Percentiles rank a stretch among this genome's conserved stretches.
These are phyloP conservation scores for Helicoverpa armigera DNA, from an alignment of 1,140 invertebrate species.

Conservation along the genomic window DNA sequence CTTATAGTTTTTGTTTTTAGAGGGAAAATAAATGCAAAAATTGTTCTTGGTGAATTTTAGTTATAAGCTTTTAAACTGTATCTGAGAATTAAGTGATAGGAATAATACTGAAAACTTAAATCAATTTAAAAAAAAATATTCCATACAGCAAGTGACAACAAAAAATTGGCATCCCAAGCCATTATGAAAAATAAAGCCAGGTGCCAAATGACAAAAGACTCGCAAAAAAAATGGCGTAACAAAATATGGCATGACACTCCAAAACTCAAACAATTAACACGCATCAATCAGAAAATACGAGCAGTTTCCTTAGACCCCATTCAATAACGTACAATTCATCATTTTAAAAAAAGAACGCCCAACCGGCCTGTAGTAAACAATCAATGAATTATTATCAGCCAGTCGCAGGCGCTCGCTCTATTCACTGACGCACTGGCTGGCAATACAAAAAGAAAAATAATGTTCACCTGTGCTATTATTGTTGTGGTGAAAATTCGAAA, in stretches of 20 bases:
- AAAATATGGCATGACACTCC: neutral
- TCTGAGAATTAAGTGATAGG: too few relatives aligned
- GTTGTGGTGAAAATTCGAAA: slow-evolving; percentile 49
- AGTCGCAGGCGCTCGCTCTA: slow-evolving; percentile 46
- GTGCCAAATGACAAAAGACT: too few relatives aligned
- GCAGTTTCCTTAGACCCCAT: slow-evolving; percentile 1
- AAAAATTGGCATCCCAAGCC: too few relatives aligned
- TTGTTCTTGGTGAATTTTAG: too few relatives aligned
- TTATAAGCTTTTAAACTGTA: too few relatives aligned
- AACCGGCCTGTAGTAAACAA: slow-evolving; percentile 57
- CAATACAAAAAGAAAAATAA: slow-evolving; percentile 54
- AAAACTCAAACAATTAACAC: neutral
- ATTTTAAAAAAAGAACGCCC: slow-evolving; percentile 47
- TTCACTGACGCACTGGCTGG: slow-evolving; percentile 38
- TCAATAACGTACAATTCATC: slow-evolving; percentile 40
- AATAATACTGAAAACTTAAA: too few relatives aligned
- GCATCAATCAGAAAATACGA: neutral
- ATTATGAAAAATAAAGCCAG: too few relatives aligned
- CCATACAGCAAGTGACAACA: too few relatives aligned
- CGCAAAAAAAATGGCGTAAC: too few relatives aligned
- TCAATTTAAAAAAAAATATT: too few relatives aligned
- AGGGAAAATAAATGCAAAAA: too few relatives aligned
- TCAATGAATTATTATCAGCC: slow-evolving; percentile 63
- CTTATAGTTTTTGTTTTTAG: too few relatives aligned
- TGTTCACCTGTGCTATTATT: slow-evolving; percentile 56